These are phyloP conservation scores for Porites lutea DNA, from an alignment of 64 coral and sea anemone species.

Conservation along the genomic window DNA sequence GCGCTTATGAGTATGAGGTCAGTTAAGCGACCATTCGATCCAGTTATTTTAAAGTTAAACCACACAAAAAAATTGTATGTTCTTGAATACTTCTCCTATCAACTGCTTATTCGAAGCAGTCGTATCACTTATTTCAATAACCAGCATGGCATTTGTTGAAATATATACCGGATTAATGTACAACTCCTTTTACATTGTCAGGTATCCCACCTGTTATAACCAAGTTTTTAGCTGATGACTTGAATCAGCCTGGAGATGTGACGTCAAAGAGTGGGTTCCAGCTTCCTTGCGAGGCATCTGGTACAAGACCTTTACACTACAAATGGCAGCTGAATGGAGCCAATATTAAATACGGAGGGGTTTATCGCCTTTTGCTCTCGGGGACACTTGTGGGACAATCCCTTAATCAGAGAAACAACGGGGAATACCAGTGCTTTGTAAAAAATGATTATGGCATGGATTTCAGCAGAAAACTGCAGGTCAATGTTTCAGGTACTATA, in stretches of 20 bases:
- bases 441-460: slow-evolving; percentile 3
- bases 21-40: too few species aligned
- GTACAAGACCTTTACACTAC: neutral
- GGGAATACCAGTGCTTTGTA: neutral
- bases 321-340: neutral
- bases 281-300: neutral
- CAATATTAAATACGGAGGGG: neutral
- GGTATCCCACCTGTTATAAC: neutral
- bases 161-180: too few species aligned
- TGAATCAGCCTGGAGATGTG: neutral
- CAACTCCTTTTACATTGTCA: neutral
- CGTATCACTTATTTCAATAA: too few species aligned
- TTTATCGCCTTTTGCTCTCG: neutral
- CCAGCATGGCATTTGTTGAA: too few species aligned
- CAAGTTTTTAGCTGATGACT: neutral
- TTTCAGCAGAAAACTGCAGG: neutral
- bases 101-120: too few species aligned
- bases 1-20: too few species aligned
- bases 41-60: too few species aligned
- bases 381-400: neutral
- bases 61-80: too few species aligned
- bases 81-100: too few species aligned
- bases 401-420: neutral
- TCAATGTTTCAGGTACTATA: neutral
- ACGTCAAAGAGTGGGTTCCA: neutral